Percentiles rank a stretch among this genome's conserved stretches.
Conservation (phyloP, 2,797 vertebrate genomes). For the Rhynchonycteris naso region DNA sequence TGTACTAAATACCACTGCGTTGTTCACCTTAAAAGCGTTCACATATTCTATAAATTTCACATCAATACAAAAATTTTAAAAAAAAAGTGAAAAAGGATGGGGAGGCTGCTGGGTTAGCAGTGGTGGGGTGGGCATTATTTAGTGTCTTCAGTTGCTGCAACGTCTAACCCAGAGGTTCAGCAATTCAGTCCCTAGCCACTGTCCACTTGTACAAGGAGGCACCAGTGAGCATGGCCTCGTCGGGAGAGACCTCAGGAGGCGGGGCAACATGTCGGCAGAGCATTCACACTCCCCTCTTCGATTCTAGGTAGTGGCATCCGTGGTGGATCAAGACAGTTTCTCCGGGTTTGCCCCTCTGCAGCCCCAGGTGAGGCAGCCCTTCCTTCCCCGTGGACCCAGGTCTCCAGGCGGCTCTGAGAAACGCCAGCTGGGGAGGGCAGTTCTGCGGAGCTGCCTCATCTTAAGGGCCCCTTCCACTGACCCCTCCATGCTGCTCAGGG, state of each 20-base stretch:
- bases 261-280: neutral
- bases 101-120: neutral
- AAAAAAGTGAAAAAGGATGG: neutral
- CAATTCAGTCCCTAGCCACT: neutral
- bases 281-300: neutral
- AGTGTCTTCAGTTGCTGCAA: neutral
- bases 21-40: neutral
- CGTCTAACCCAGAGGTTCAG: neutral
- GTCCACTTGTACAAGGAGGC: neutral
- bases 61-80: neutral
- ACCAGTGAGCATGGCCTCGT: fast-evolving
- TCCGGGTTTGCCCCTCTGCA: slow-evolving; percentile 97
- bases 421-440: fast-evolving
- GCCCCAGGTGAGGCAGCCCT: slow-evolving; percentile 90
- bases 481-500: fast-evolving
- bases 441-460: neutral
- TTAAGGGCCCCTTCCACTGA: neutral
- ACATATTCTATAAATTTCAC: neutral
- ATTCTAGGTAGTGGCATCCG: slow-evolving; percentile 94
- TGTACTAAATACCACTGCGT: neutral
- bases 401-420: neutral
- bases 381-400: fast-evolving
- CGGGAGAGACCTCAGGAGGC: neutral
- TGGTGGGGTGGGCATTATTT: too few relatives aligned
- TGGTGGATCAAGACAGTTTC: slow-evolving; percentile 94